These are phyloP conservation scores for Felis chaus DNA, from an alignment of 2,113 vertebrate species.

Conservation along the genomic window DNA sequence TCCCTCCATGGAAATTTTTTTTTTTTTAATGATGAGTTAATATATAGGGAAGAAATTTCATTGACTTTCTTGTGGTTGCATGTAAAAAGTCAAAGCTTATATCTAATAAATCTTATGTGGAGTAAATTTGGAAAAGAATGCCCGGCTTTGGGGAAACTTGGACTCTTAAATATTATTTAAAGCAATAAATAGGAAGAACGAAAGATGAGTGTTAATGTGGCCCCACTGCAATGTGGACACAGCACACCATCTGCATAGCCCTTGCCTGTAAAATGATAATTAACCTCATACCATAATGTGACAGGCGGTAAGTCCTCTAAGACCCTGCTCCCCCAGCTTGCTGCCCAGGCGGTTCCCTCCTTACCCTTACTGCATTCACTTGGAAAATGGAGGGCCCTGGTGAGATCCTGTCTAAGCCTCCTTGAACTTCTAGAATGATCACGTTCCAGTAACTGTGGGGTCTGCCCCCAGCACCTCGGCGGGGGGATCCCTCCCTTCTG, in stretches of 20 bases:
- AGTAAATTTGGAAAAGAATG: background rate
- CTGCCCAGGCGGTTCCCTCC: accelerated
- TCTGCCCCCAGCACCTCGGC: accelerated
- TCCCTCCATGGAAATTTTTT: too few species aligned
- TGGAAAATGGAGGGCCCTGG: accelerated
- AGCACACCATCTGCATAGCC: accelerated
- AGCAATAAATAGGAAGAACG: background rate
- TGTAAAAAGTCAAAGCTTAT: background rate
- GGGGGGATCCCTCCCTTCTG: too few species aligned
- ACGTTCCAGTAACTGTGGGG: accelerated
- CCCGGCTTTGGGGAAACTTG: background rate
- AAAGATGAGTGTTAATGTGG: accelerated
- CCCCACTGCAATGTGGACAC: accelerated
- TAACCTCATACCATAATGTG: background rate
- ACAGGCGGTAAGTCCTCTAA: background rate
- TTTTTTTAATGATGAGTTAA: background rate
- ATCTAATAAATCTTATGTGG: background rate
- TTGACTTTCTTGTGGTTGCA: background rate
- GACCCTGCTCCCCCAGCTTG: too few species aligned
- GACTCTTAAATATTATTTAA: background rate
- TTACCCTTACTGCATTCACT: accelerated
- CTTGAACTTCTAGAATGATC: background rate
- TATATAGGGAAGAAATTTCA: background rate
- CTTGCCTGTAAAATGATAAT: background rate
- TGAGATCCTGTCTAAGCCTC: accelerated